Conservation (phyloP, 2,113 vertebrate genomes). For the Cygnus buccinator region DNA sequence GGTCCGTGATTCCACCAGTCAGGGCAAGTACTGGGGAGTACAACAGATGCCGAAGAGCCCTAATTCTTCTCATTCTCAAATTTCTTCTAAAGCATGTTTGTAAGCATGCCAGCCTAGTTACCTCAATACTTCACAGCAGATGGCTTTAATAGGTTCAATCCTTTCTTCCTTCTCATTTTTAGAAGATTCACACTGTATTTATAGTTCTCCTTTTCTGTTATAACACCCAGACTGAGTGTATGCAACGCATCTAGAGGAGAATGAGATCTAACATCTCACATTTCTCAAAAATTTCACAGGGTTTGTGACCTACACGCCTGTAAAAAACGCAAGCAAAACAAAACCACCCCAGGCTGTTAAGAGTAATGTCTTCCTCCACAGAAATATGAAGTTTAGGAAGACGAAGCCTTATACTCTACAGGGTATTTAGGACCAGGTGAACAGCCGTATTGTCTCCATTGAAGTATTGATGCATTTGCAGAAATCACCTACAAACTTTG, state of each 20-base stretch:
- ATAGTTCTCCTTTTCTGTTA: not conserved
- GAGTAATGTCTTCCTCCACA: not conserved
- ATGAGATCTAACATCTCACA: not conserved
- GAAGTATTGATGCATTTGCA: not conserved
- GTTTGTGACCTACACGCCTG: not conserved
- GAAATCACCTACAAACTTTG: not conserved
- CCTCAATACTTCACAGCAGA: not conserved
- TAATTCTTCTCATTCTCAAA: not conserved
- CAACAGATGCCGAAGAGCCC: not conserved
- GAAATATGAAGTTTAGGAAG: not conserved
- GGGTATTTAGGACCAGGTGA: not conserved
- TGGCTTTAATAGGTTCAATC: not conserved
- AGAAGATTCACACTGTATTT: not conserved
- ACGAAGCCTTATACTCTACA: not conserved
- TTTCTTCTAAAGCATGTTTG: not conserved
- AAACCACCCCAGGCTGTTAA: not conserved
- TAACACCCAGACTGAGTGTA: not conserved
- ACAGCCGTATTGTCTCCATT: not conserved
- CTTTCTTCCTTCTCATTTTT: not conserved
- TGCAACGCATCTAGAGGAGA: not conserved
- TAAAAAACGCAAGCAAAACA: not conserved
- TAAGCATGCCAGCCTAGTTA: not conserved
- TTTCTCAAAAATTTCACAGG: not conserved
- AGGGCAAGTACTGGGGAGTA: not conserved
- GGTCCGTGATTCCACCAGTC: not conserved